Evolutionary conservation across 2,113 vertebrate genomes (phyloP).

Genomic region (Desmodus rotundus): DNA sequence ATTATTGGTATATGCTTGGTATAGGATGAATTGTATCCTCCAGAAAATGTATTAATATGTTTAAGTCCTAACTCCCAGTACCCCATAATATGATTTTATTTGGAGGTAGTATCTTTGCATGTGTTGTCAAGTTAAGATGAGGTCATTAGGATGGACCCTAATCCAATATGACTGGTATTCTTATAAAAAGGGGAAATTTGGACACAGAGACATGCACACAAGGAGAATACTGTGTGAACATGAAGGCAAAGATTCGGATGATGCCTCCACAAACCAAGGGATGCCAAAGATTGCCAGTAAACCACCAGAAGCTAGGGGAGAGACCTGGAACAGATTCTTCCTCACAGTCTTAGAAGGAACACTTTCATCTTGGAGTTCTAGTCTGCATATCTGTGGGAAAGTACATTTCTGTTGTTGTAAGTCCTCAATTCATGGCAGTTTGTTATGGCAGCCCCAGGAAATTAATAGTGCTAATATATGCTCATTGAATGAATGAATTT

Average conservation of each 20-base stretch:
- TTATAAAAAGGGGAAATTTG: background rate
- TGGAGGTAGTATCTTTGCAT: background rate
- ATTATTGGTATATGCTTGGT: background rate
- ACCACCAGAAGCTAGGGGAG: background rate
- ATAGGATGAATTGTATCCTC: background rate
- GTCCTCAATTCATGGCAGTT: background rate
- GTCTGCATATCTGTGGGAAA: background rate
- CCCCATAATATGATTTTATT: background rate
- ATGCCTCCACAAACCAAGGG: background rate
- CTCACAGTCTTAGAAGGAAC: background rate
- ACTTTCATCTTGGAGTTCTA: background rate
- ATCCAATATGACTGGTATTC: background rate
- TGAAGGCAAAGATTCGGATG: background rate
- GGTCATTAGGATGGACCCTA: background rate
- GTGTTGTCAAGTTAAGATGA: background rate
- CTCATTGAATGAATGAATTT: background rate
- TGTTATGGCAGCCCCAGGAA: background rate
- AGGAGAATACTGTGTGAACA: background rate
- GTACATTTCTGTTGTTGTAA: background rate
- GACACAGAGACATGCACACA: background rate
- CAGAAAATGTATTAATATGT: background rate
- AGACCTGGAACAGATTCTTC: background rate
- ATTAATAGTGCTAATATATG: background rate
- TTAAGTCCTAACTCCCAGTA: background rate
- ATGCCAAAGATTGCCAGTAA: background rate